Conservation (phyloP, 2,797 vertebrate genomes). For the Hapalemur alaotrensis region DNA sequence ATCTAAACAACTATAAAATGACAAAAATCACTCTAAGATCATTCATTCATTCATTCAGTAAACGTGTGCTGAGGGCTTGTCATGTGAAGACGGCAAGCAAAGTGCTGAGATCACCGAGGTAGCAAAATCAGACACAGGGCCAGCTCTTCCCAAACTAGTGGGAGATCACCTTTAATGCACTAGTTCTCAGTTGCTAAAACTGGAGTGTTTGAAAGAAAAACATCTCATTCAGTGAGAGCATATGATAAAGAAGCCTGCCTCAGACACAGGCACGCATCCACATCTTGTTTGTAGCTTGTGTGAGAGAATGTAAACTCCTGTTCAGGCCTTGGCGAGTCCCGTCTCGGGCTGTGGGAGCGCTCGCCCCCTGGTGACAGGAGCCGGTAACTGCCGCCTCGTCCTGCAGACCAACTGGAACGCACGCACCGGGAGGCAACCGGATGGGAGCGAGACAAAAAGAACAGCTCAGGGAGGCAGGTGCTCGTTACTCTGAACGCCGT, state of each 20-base stretch:
- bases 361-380: neutral
- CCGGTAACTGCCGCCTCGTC: neutral
- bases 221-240: neutral
- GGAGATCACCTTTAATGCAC: neutral
- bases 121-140: neutral
- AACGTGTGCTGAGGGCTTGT: neutral
- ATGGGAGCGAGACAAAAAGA: neutral
- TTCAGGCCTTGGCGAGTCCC: neutral
- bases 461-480: neutral
- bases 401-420: neutral
- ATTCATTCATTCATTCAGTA: neutral
- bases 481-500: neutral
- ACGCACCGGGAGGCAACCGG: neutral
- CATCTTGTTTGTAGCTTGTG: neutral
- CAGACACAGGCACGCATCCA: neutral
- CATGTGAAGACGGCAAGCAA: neutral
- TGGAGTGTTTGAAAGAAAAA: neutral
- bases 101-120: neutral
- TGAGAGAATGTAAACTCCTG: neutral
- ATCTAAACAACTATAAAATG: neutral
- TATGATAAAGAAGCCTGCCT: neutral
- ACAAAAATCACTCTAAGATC: neutral
- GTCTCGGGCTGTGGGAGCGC: neutral
- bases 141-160: neutral
- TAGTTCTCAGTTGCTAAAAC: neutral